Evolutionary conservation across 2,888 invertebrate species (phyloP).

Genomic region (Drosophila kanekoi): DNA sequence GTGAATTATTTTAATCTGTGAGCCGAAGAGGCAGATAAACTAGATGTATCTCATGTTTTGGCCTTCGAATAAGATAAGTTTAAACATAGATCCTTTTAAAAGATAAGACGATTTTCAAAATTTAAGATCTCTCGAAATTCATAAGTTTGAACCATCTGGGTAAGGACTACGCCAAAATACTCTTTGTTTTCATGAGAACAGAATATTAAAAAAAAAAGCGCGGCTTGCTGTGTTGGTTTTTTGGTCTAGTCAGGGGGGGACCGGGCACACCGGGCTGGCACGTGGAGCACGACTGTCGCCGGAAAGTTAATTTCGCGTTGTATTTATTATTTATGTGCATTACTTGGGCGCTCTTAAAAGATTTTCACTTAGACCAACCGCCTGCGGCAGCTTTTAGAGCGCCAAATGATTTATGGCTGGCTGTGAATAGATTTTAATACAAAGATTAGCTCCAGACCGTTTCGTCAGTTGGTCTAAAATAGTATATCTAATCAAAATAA

Average conservation of each 20-base stretch:
- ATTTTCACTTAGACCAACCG: slow-evolving; percentile 66
- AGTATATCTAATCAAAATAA: slow-evolving; percentile 2
- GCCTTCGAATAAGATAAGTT: no score
- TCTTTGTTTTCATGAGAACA: background rate
- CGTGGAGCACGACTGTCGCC: slow-evolving; percentile 68
- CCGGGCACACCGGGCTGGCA: slow-evolving; percentile 44
- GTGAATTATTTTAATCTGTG: background rate
- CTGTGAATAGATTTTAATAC: slow-evolving; percentile 35
- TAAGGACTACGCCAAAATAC: no score
- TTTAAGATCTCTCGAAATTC: background rate
- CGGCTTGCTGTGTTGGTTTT: slow-evolving; percentile 21
- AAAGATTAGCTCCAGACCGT: slow-evolving; percentile 31
- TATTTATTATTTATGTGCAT: slow-evolving; percentile 78
- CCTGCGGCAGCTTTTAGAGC: slow-evolving; percentile 44
- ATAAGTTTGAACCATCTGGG: no score
- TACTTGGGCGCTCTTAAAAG: slow-evolving; percentile 69
- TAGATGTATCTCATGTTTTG: no score
- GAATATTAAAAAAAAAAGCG: background rate
- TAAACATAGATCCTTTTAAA: no score
- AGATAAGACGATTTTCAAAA: background rate
- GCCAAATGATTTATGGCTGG: slow-evolving; percentile 47
- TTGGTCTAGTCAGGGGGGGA: slow-evolving; percentile 22
- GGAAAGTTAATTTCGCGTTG: slow-evolving; percentile 76
- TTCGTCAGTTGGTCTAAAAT: slow-evolving; percentile 6
- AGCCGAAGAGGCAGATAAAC: no score